phyloP scores from a whole-genome alignment of 1,140 invertebrate genomes.

The Aphis craccivora region DNA sequence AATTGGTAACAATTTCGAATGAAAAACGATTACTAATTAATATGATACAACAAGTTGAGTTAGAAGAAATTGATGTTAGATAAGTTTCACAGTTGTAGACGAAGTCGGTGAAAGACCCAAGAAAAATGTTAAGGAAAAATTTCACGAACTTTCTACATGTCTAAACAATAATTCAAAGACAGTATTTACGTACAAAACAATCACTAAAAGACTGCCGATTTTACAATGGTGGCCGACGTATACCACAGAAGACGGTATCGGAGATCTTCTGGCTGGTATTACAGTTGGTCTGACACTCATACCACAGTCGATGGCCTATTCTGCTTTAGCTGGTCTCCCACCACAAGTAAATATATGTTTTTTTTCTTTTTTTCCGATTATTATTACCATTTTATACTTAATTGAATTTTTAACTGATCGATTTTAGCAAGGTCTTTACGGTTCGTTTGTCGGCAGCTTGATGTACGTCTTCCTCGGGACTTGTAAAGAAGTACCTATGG shows the following conservation, averaged over 20 bases:
- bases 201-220: slow-evolving; percentile 76
- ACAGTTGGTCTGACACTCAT: slow-evolving; percentile 87
- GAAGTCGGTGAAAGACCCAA: slow-evolving; percentile 63
- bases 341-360: slow-evolving; percentile 67
- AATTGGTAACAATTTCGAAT: background rate
- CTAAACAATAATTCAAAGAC: slow-evolving; percentile 63
- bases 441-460: slow-evolving; percentile 89
- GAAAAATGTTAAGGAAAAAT: slow-evolving; percentile 62
- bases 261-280: slow-evolving; percentile 83
- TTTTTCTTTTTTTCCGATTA: background rate
- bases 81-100: slow-evolving; percentile 64
- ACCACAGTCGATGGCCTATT: slow-evolving; percentile 83
- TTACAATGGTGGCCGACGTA: slow-evolving; percentile 78
- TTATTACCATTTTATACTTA: background rate
- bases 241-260: slow-evolving; percentile 71
- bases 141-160: slow-evolving; percentile 63
- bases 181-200: slow-evolving; percentile 71
- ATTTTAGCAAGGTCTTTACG: slow-evolving; percentile 85
- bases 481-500: slow-evolving; percentile 88
- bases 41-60: background rate
- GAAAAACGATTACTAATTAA: background rate
- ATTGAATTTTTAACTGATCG: slow-evolving; percentile 39
- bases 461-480: slow-evolving; percentile 90
- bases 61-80: slow-evolving; percentile 21
- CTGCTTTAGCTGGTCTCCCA: slow-evolving; percentile 81